Conservation (phyloP, 2,797 vertebrate species). For the Lagothrix lagotricha region DNA sequence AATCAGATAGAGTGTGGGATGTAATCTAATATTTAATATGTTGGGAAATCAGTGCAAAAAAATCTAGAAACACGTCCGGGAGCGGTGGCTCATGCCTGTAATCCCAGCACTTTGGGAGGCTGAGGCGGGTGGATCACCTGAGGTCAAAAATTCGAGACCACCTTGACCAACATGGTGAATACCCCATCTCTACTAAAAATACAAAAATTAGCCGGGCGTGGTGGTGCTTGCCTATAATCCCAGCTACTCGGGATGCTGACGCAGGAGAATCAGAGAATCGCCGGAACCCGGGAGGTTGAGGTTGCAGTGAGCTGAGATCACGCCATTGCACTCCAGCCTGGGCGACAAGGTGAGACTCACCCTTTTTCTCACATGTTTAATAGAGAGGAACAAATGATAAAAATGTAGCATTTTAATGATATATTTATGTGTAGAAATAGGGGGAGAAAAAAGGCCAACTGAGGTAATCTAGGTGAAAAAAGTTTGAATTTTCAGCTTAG, state of each 20-base stretch:
- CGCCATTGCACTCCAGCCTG: not conserved
- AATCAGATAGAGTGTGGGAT: constrained; percentile 68
- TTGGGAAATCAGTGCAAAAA: constrained; percentile 10
- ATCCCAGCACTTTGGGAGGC: no score
- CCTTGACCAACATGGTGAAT: no score
- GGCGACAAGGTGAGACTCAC: not conserved
- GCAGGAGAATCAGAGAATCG: no score
- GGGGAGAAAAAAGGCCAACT: not conserved
- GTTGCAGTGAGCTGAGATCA: no score
- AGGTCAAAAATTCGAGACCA: no score
- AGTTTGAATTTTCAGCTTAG: constrained; percentile 26
- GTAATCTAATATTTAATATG: constrained; percentile 57
- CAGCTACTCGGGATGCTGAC: no score
- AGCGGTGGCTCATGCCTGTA: no score
- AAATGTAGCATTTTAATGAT: constrained; percentile 1
- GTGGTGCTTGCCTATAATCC: no score
- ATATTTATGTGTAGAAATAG: constrained; percentile 42
- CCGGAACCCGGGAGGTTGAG: no score
- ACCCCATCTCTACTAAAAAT: no score
- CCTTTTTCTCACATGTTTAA: not conserved
- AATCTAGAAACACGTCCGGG: constrained; percentile 28
- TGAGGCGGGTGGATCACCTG: no score
- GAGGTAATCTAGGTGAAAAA: constrained; percentile 11
- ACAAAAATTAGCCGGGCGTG: no score
- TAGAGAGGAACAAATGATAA: constrained; percentile 1